phyloP scores from a whole-genome alignment of 2,888 invertebrate species.

The Epicampocera succincta region DNA sequence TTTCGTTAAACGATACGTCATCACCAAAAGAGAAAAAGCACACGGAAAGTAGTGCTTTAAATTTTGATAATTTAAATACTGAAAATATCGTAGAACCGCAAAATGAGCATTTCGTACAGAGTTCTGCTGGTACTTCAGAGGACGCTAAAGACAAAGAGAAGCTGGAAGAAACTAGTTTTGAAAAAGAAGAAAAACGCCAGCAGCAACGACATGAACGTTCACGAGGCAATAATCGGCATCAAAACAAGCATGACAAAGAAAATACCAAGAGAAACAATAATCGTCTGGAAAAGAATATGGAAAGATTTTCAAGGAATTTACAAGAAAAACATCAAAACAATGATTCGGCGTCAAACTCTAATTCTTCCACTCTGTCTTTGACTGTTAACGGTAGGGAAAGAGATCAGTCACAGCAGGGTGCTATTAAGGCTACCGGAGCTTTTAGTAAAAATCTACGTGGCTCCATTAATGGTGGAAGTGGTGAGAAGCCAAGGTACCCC shows the following conservation, averaged over 20 bases:
- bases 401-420: constrained; percentile 11
- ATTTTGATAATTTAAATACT: background rate
- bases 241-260: constrained; percentile 53
- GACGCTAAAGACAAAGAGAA: constrained; percentile 26
- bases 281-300: constrained; percentile 73
- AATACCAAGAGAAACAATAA: constrained; percentile 68
- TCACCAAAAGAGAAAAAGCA: constrained; percentile 7
- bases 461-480: constrained; percentile 14
- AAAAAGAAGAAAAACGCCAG: constrained; percentile 56
- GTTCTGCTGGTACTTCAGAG: background rate
- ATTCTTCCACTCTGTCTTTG: constrained; percentile 60
- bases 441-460: constrained; percentile 49
- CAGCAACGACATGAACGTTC: constrained; percentile 52
- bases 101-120: background rate
- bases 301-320: constrained; percentile 64
- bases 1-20: constrained; percentile 71
- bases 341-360: constrained; percentile 62
- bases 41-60: background rate
- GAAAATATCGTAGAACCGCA: background rate
- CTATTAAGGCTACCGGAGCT: constrained; percentile 43
- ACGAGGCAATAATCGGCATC: constrained; percentile 53
- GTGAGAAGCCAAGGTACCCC: constrained; percentile 3
- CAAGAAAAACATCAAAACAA: constrained; percentile 56
- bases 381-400: constrained; percentile 28
- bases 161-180: constrained; percentile 47